These are phyloP conservation scores for Neolamprologus ventralis DNA, from an alignment of 2,113 vertebrate species.

Conservation along the genomic window DNA sequence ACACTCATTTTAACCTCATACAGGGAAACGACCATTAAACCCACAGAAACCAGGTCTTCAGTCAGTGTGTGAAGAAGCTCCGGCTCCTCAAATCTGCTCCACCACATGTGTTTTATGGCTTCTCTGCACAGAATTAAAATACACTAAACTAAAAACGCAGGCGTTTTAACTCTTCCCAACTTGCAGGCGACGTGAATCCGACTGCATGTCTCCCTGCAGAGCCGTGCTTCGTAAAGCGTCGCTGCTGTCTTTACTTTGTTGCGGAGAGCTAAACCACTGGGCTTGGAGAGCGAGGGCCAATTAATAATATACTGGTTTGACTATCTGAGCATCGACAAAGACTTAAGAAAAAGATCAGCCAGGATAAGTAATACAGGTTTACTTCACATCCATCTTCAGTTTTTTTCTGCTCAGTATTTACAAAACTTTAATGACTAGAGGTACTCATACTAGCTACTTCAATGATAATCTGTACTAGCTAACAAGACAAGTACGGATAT, in stretches of 20 bases:
- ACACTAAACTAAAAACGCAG: slow-evolving; percentile 5
- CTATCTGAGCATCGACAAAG: slow-evolving; percentile 46
- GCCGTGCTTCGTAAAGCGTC: neutral
- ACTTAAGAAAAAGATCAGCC: slow-evolving; percentile 37
- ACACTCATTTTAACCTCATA: neutral
- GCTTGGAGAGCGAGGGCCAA: neutral
- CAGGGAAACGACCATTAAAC: neutral
- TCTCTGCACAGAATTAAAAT: slow-evolving; percentile 23
- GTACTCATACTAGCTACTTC: slow-evolving; percentile 69
- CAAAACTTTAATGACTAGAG: slow-evolving; percentile 67
- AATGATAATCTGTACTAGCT: slow-evolving; percentile 61
- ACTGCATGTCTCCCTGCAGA: neutral
- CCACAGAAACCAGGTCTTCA: neutral
- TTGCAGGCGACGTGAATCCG: neutral
- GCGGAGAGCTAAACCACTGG: neutral
- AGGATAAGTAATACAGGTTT: slow-evolving; percentile 40
- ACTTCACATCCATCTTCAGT: slow-evolving; percentile 53
- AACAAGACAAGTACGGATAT: slow-evolving; percentile 68
- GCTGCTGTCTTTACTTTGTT: neutral
- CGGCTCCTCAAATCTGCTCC: neutral
- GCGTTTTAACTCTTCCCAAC: neutral
- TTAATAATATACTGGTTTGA: slow-evolving; percentile 52
- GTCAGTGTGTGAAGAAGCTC: neutral
- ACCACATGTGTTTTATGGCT: slow-evolving; percentile 17
- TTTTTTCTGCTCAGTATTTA: slow-evolving; percentile 58